phyloP scores from a whole-genome alignment of 2,113 vertebrate species.

The Anarhynchus alexandrinus region DNA sequence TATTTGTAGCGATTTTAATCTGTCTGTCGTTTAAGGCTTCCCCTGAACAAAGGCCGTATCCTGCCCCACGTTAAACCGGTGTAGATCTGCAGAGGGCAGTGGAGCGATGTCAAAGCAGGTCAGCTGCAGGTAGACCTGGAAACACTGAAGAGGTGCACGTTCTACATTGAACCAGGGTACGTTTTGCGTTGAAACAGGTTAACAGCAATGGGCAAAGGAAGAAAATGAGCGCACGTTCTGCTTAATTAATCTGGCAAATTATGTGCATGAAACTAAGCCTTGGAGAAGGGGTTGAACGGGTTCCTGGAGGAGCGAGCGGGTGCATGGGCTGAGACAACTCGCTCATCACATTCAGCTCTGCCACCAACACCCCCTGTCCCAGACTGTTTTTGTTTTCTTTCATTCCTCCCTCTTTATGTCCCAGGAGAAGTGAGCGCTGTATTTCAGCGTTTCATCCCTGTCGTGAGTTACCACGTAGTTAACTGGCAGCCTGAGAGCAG shows the following conservation, averaged over 20 bases:
- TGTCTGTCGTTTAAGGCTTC: background rate
- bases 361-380: background rate
- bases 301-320: background rate
- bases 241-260: background rate
- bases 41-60: background rate
- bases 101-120: background rate
- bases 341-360: background rate
- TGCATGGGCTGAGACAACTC: background rate
- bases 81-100: background rate
- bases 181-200: background rate
- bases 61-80: background rate
- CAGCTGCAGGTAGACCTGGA: background rate
- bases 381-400: background rate
- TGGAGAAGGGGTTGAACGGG: background rate
- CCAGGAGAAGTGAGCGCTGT: background rate
- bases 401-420: background rate
- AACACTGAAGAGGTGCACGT: fast-evolving
- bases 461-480: background rate
- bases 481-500: background rate
- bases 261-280: background rate
- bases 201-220: background rate
- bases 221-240: fast-evolving
- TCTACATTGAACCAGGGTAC: fast-evolving
- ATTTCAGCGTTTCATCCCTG: background rate
- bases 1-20: background rate